These are phyloP conservation scores for Drosophila suzukii DNA, from an alignment of 1,140 invertebrate genomes.

Conservation along the genomic window DNA sequence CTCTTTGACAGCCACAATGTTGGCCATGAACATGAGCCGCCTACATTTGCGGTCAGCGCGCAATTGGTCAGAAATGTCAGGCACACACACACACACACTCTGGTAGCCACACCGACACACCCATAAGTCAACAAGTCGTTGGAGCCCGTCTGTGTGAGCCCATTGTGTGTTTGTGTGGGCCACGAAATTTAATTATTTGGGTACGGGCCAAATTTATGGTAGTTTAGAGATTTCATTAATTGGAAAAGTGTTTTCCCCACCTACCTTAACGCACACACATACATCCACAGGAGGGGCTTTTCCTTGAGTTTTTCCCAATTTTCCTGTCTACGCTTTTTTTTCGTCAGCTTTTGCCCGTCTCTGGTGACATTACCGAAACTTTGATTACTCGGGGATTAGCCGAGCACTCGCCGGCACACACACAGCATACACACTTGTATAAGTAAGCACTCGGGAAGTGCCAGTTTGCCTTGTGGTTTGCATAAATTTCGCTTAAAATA, in stretches of 20 bases:
- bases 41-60: conserved; percentile 62
- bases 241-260: conserved; percentile 79
- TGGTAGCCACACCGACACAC: conserved; percentile 10
- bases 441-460: conserved; percentile 37
- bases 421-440: conserved; percentile 37
- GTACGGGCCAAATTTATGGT: conserved; percentile 79
- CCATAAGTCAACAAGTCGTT: conserved; percentile 69
- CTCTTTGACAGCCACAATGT: conserved; percentile 42
- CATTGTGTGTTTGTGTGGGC: conserved; percentile 49
- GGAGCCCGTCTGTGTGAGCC: conserved; percentile 13
- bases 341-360: conserved; percentile 39
- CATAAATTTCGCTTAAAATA: conserved; percentile 83
- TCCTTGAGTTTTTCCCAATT: conserved; percentile 44
- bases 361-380: conserved; percentile 74
- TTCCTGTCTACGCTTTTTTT: conserved; percentile 46
- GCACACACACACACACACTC: conserved; percentile 4
- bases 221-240: conserved; percentile 84
- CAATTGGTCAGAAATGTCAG: conserved; percentile 67
- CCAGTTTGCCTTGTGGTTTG: conserved; percentile 78
- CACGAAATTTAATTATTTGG: conserved; percentile 82
- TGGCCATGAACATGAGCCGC: conserved; percentile 42
- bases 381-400: conserved; percentile 83
- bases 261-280: conserved; percentile 1
- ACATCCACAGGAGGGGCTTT: background rate
- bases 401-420: conserved; percentile 46